Conservation (phyloP, 2,888 invertebrate species). For the Cantharis rufa region DNA sequence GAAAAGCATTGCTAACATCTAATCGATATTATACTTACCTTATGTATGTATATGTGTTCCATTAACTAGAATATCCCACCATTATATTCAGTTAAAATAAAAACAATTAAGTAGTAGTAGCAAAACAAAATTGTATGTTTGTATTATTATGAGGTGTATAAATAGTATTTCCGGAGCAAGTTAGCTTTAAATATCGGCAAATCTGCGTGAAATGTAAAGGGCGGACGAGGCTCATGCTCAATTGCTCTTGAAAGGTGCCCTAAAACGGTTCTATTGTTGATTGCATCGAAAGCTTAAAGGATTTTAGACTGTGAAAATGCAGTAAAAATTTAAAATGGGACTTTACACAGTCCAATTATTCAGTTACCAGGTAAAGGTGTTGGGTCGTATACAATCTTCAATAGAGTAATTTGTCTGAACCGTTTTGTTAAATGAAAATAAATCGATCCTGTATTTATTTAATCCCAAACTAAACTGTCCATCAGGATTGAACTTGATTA, state of each 20-base stretch:
- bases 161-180: constrained; percentile 28
- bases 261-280: constrained; percentile 26
- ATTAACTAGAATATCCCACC: background rate
- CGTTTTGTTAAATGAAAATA: constrained; percentile 35
- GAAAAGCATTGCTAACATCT: too few relatives aligned
- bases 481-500: constrained; percentile 36
- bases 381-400: constrained; percentile 46
- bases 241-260: constrained; percentile 49
- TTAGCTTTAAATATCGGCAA: constrained; percentile 49
- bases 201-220: constrained; percentile 55
- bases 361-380: constrained; percentile 41
- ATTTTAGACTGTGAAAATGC: constrained; percentile 33
- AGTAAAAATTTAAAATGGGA: background rate
- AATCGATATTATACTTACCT: too few relatives aligned
- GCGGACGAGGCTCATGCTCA: constrained; percentile 52
- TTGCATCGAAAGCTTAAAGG: background rate
- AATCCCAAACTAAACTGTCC: constrained; percentile 40
- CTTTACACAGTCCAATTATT: constrained; percentile 12
- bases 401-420: constrained; percentile 51
- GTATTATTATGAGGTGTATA: constrained; percentile 18
- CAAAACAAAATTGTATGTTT: constrained; percentile 11
- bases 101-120: background rate
- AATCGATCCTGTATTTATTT: constrained; percentile 40
- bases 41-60: too few relatives aligned
- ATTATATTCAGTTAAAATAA: background rate